Base-by-base conservation (phyloP, 2,797 vertebrate genomes). In the Molossus alvarezi region DNA sequence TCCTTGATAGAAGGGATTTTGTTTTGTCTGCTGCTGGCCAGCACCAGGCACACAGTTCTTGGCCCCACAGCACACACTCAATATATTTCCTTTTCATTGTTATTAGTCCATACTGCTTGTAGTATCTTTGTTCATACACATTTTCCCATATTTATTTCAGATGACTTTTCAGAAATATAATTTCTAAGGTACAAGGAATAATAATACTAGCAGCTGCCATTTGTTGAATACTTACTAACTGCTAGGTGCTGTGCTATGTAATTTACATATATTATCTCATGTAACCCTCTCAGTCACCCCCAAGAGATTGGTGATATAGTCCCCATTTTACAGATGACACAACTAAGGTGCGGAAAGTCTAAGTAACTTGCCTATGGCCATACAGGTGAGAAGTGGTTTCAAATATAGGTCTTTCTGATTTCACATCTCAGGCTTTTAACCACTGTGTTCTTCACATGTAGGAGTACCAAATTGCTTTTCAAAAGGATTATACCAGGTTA, bases 181-280 rank as follows among this genome's bases (percentile, higher is more conserved):
- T 95, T 96, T 93, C 75, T 89, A 48, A 84, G 79, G 23, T 91
- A 93, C 90, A 86, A 51, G 9, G 23, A 75, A 55, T 92, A 91
- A 80, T 33, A 85, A 6, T 81, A 95, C 80, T 29, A 97, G 37
- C 4, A 60, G 3, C 57, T 95, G 9, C 57, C 29, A 83, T 79
- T 95, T 95, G 71, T 23, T 80, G 18, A 93, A 62, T 80, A 9
- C 60, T 95, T 94, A 96, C 15, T 80, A 91, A 95, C 33, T 95
- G 27, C 60, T 91, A 81, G 60, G 64, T 91, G 37, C 33, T 80
- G 77, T 92, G 29, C 72, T 84, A 23, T 96, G 41, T 91, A 86
- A 89, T 94, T 73, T 89, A 41, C 9, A 41, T 86, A 48, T 10
- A 83, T 95, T 71, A 77, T 85, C 14, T 76, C 48, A 96, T 71